Base-by-base conservation (phyloP, 2,113 vertebrate species). In the Salvelinus alpinus region DNA sequence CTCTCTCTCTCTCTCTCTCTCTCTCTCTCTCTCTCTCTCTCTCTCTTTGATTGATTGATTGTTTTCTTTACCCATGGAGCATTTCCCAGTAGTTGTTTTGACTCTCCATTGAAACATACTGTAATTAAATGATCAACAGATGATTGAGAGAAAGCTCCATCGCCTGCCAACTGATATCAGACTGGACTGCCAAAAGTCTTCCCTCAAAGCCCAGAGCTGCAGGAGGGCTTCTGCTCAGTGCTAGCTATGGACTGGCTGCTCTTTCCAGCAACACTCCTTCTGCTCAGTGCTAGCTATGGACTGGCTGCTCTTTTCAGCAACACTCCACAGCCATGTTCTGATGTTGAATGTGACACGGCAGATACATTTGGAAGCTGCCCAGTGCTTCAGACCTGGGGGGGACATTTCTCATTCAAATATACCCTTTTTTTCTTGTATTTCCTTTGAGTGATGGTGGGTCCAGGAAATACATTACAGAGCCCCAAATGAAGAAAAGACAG, bases 111-210 rank as follows among this genome's bases (percentile, higher is more conserved):
- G 76, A 84, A 87, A 80, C 84, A 82, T 80, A 86, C 79, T 86
- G 87, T 89, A 87, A 89, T 89, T 89, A 89, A 89, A 84, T 73
- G 82, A 89, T 86, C 85, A 87, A 84, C 88, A 88, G 86, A 89
- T 89, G 88, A 89, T 87, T 85, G 20, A 57, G 70, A 74, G 79
- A 77, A 79, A 59, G 79, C 85, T 78, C 65, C 70, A 25, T 64
- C 31, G 76, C 60, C 80, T 89, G 86, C 86, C 88, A 89, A 81
- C 74, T 78, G 76, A 82, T 82, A 79, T 85, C 68, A 73, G 82
- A 76, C 80, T 66, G 74, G 73, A 80, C 81, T 84, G 86, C 84
- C 88, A 84, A 85, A 77, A 69, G 22, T 72, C 64, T 73, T 84
- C 87, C 83, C 83, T 88, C 84, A 79, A 83, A 80, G 76, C 77